phyloP scores from a whole-genome alignment of 30 jellyfish, hydroid and myxozoan genomes.

The Mastigias papua region DNA sequence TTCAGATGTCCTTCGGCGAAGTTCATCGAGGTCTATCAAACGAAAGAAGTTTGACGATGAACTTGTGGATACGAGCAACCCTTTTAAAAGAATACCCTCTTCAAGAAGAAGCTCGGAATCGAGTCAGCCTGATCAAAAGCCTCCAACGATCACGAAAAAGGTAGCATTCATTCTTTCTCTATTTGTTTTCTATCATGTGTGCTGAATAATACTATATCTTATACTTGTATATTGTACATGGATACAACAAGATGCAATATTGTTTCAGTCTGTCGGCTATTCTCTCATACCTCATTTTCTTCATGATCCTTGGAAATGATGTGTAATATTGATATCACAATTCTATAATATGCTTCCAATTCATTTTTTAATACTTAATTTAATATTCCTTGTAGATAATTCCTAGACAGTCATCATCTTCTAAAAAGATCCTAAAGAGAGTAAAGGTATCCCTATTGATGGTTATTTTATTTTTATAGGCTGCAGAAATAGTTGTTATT shows the following conservation, averaged over 20 bases:
- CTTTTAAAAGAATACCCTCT: slow-evolving; percentile 68
- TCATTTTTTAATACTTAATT: neutral
- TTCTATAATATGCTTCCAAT: neutral
- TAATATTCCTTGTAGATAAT: neutral
- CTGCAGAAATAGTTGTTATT: too few species aligned
- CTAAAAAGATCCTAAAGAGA: slow-evolving; percentile 72
- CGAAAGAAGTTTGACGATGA: slow-evolving; percentile 99
- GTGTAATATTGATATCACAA: neutral
- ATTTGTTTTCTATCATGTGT: too few species aligned
- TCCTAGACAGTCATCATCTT: slow-evolving; percentile 54
- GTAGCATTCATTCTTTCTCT: too few species aligned
- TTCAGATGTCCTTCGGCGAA: slow-evolving; percentile 75
- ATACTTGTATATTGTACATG: too few species aligned
- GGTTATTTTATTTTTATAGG: too few species aligned
- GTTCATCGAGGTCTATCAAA: slow-evolving; percentile 97
- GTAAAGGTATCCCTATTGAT: too few species aligned
- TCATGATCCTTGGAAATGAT: too few species aligned
- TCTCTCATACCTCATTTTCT: too few species aligned
- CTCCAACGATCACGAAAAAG: slow-evolving; percentile 23
- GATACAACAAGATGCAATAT: too few species aligned
- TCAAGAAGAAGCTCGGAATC: slow-evolving; percentile 94
- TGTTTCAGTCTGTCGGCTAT: too few species aligned
- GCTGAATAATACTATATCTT: too few species aligned
- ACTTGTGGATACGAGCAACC: slow-evolving; percentile 88
- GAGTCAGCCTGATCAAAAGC: slow-evolving; percentile 73